phyloP scores from a whole-genome alignment of 1,140 invertebrate species.

The Drosophila teissieri region DNA sequence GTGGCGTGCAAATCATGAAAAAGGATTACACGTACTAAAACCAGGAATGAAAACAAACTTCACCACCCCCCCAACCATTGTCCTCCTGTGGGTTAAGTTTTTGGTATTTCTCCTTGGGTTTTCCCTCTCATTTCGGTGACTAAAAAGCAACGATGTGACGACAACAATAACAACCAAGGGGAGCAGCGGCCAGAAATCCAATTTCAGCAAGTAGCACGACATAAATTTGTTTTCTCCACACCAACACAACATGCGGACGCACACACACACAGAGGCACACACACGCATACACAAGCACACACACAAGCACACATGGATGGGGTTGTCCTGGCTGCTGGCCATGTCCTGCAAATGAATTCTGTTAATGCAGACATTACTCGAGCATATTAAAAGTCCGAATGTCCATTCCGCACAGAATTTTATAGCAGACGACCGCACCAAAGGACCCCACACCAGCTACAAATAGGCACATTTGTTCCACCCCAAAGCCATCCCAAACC shows the following conservation, averaged over 20 bases:
- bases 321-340: constrained; percentile 32
- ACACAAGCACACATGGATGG: constrained; percentile 20
- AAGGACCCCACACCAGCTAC: constrained; percentile 30
- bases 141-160: constrained; percentile 67
- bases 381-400: constrained; percentile 84
- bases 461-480: constrained; percentile 79
- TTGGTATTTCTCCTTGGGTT: not conserved
- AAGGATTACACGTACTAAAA: constrained; percentile 77
- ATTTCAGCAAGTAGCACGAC: constrained; percentile 81
- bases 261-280: no score
- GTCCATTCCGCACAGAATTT: constrained; percentile 83
- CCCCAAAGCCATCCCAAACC: constrained; percentile 26
- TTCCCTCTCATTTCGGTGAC: constrained; percentile 19
- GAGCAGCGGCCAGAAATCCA: constrained; percentile 73
- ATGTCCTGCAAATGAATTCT: constrained; percentile 82
- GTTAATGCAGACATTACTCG: constrained; percentile 84
- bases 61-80: constrained; percentile 16
- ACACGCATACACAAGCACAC: constrained; percentile 17
- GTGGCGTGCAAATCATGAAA: constrained; percentile 72
- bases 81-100: constrained; percentile 24
- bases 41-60: constrained; percentile 70
- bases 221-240: constrained; percentile 78
- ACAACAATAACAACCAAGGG: constrained; percentile 59
- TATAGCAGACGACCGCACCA: constrained; percentile 71
- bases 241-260: constrained; percentile 21